phyloP scores from a whole-genome alignment of 2,888 invertebrate genomes.

The Koerneria pararmatus region DNA sequence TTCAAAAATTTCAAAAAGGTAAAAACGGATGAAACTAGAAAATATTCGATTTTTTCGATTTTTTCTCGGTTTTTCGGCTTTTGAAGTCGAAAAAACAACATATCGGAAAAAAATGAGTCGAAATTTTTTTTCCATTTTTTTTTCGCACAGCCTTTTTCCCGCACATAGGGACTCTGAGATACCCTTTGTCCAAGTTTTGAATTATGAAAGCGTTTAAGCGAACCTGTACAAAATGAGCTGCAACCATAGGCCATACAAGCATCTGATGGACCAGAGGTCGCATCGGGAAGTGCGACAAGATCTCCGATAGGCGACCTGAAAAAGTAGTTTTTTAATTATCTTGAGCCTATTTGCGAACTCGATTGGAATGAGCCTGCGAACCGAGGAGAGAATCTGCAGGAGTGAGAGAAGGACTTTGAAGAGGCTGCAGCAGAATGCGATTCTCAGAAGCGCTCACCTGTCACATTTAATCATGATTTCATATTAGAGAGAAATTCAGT shows the following conservation, averaged over 20 bases:
- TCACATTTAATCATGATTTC: too few relatives aligned
- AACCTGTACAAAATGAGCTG: conserved; percentile 88
- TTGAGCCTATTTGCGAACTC: conserved; percentile 8
- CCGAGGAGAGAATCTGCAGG: conserved; percentile 32
- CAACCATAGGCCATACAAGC: conserved; percentile 84
- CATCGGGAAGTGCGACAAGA: conserved; percentile 37
- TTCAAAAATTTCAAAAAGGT: too few relatives aligned
- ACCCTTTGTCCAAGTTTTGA: conserved; percentile 20
- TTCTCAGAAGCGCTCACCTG: conserved; percentile 82
- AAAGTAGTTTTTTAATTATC: neutral
- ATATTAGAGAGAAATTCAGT: too few relatives aligned
- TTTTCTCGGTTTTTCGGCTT: too few relatives aligned
- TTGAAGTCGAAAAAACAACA: too few relatives aligned
- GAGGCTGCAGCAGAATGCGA: conserved; percentile 65
- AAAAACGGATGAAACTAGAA: too few relatives aligned
- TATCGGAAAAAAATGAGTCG: too few relatives aligned
- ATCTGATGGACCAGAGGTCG: conserved; percentile 74
- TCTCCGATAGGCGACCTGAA: conserved; percentile 30
- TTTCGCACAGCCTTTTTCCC: too few relatives aligned
- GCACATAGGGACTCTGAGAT: too few relatives aligned
- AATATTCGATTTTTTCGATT: too few relatives aligned
- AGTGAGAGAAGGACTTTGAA: conserved; percentile 31
- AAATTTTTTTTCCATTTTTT: neutral
- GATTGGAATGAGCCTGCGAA: neutral
- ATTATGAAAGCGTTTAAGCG: conserved; percentile 35